Evolutionary conservation across 2,888 invertebrate genomes (phyloP), one percentile per base, ranked within the genome.

Genomic region (Tetanocera ferruginea): DNA sequence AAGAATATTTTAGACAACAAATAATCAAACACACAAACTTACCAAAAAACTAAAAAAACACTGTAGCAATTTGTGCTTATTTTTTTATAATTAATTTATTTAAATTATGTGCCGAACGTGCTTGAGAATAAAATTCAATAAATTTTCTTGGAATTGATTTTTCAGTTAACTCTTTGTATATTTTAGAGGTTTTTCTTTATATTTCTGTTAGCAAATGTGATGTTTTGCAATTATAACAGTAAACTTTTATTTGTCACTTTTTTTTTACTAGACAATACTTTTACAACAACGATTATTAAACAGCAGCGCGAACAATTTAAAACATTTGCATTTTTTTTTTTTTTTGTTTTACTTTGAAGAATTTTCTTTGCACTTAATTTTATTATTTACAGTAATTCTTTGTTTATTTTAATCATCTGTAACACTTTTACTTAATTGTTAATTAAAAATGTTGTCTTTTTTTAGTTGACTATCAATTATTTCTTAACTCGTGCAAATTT

Each of bases 81-180:
- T 23, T 37, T 23, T 23, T 23, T 64, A 31, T 64, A 4, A 34
- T 51, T 25, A n/a, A 14, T 19, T 69, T 49, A 17, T 51, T 51
- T 23, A 25, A 49, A 49, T 28, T 69, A 19, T 5, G 23, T 43
- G 43, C 60, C 25, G 19, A 37, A 72, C 34, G 23, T 49, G n/a
- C 31, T 51, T 11, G 23, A 34, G 72, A 17, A 9, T n/a, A n/a
- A 17, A 11, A n/a, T 55, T 6, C 14, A n/a, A 67, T 5, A 17
- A 6, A 57, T 55, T 71, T 72, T 9, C 11, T n/a, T 34, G 19
- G 34, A 55, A 66, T 52, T 74, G 66, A 66, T 75, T 75, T 75
- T 52, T 37, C 75, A 75, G 66, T 37, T 19, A 31, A 37, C 37
- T 75, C 37, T 75, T 75, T 31, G 6, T 8, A 60, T 23, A 14